Percentiles rank a stretch among this genome's conserved stretches.
phyloP scores from a whole-genome alignment of 2,113 vertebrate genomes.

The Pandion haliaetus region DNA sequence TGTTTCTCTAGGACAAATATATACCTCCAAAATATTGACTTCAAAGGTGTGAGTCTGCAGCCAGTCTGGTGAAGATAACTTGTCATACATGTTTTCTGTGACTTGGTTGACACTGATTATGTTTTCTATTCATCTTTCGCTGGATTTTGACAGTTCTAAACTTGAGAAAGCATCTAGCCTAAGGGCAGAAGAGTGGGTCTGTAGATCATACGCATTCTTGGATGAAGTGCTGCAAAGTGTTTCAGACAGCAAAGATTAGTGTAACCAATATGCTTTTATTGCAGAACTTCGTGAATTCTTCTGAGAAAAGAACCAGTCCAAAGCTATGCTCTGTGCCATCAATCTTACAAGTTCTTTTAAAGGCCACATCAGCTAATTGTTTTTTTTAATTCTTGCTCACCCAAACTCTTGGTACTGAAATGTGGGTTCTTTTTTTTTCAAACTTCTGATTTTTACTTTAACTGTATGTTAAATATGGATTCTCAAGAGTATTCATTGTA shows the following conservation, averaged over 20 bases:
- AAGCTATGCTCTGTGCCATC: neutral
- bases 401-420: neutral
- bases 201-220: neutral
- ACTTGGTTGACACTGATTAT: neutral
- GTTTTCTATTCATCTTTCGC: neutral
- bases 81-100: neutral
- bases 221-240: neutral
- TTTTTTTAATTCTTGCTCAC: neutral
- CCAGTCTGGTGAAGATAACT: neutral
- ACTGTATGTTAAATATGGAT: neutral
- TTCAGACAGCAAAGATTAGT: neutral
- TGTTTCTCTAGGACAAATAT: neutral
- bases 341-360: neutral
- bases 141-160: conserved; percentile 12
- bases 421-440: neutral
- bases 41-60: neutral
- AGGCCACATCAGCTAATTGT: neutral
- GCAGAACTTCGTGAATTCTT: neutral
- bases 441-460: neutral
- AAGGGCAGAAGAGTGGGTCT: conserved; percentile 6
- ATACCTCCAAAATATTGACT: neutral
- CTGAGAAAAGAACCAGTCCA: neutral
- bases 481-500: neutral
- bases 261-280: neutral
- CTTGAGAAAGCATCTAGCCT: conserved; percentile 16